These are phyloP conservation scores for Cromileptes altivelis DNA, from an alignment of 2,113 vertebrate genomes.

Conservation along the genomic window DNA sequence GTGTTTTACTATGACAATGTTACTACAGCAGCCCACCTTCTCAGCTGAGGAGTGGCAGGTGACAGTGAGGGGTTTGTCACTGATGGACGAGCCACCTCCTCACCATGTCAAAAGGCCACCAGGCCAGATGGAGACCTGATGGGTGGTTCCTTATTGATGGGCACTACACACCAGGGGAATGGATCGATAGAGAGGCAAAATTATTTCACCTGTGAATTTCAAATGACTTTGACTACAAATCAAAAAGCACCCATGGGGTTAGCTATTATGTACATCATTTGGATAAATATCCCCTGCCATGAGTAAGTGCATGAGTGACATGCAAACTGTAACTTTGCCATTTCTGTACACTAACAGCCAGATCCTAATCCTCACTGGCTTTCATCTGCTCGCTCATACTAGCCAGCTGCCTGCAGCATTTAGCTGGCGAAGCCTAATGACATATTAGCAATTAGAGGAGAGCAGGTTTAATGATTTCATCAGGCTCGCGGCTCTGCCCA, in stretches of 20 bases:
- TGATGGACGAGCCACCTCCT: constrained; percentile 49
- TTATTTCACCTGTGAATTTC: constrained; percentile 29
- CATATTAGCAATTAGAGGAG: constrained; percentile 64
- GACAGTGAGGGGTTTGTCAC: constrained; percentile 41
- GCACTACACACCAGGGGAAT: constrained; percentile 14
- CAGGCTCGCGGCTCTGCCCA: neutral
- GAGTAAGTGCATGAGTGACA: constrained; percentile 28
- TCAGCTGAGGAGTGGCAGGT: constrained; percentile 50
- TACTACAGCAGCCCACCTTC: neutral
- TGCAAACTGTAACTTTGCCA: constrained; percentile 5
- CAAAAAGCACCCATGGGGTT: constrained; percentile 20
- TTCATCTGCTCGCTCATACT: neutral
- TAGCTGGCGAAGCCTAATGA: constrained; percentile 51
- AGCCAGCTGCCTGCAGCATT: constrained; percentile 32
- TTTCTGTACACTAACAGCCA: constrained; percentile 9
- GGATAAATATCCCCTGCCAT: constrained; percentile 42
- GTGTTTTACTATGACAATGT: constrained; percentile 5
- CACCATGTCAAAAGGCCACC: constrained; percentile 41
- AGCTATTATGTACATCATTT: constrained; percentile 47
- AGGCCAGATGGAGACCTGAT: constrained; percentile 63
- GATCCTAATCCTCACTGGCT: constrained; percentile 9
- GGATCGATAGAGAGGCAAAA: constrained; percentile 60
- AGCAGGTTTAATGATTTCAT: constrained; percentile 64
- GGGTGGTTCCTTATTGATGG: constrained; percentile 66
- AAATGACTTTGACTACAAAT: constrained; percentile 32